Evolutionary conservation across 2,113 vertebrate species (phyloP).

Genomic region (Scophthalmus maximus): DNA sequence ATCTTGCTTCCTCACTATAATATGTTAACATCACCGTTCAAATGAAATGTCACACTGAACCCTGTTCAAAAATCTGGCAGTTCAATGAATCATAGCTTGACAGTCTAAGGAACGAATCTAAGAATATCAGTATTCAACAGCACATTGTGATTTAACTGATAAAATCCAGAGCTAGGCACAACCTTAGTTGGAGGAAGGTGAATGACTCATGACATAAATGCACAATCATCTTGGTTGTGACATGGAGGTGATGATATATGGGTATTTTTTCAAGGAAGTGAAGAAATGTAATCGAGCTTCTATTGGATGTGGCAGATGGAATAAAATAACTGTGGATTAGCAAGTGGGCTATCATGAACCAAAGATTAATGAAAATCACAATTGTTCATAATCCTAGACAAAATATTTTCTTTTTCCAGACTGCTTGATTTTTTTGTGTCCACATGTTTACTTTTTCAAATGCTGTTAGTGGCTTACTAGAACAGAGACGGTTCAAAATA

Average conservation of each 20-base stretch:
- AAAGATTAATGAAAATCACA: background rate
- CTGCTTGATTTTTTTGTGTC: background rate
- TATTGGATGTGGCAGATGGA: background rate
- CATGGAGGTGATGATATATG: constrained; percentile 23
- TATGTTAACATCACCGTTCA: no score
- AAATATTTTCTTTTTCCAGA: no score
- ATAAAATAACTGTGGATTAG: background rate
- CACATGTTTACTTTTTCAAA: background rate
- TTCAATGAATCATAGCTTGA: no score
- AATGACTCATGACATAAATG: constrained; percentile 4
- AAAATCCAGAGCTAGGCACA: no score
- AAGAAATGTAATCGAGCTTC: background rate
- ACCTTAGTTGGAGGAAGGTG: background rate
- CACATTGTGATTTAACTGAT: no score
- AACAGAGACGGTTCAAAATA: background rate
- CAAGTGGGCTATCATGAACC: background rate
- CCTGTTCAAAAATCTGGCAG: no score
- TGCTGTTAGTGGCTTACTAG: background rate
- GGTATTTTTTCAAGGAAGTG: background rate
- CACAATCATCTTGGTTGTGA: constrained; percentile 9
- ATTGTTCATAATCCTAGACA: background rate
- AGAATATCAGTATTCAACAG: no score
- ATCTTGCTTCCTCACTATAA: no score
- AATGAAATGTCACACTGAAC: no score
- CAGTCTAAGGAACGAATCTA: no score